Conservation (phyloP, 2,888 invertebrate genomes). For the Rhingia rostrata region DNA sequence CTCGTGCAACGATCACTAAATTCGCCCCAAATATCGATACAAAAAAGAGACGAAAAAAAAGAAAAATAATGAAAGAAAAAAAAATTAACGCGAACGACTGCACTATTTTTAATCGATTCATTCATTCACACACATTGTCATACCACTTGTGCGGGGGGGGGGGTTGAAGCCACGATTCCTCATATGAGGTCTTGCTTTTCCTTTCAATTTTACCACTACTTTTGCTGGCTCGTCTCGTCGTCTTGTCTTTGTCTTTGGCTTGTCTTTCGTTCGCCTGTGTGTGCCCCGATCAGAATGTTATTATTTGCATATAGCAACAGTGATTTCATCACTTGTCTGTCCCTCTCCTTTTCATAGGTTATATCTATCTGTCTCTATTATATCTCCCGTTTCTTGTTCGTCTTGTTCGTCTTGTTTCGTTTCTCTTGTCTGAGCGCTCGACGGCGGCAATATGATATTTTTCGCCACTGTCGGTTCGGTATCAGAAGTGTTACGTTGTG, state of each 20-base stretch:
- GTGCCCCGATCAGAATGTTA: background rate
- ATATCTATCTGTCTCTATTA: background rate
- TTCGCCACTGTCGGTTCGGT: slow-evolving; percentile 49
- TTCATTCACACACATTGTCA: slow-evolving; percentile 7
- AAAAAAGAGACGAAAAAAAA: background rate
- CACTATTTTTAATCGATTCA: slow-evolving; percentile 55
- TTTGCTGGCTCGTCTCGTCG: background rate
- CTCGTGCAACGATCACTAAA: no score
- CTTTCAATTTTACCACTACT: background rate
- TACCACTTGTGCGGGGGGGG: background rate
- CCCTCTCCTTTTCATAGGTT: background rate
- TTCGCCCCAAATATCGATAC: no score
- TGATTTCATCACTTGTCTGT: slow-evolving; percentile 21
- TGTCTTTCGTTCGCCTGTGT: background rate
- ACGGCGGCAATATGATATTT: slow-evolving; percentile 60
- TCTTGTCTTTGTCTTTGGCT: background rate
- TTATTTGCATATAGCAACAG: slow-evolving; percentile 54
- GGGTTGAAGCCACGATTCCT: background rate
- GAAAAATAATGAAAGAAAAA: no score
- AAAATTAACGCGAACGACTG: background rate
- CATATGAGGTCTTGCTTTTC: background rate
- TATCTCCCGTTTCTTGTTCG: background rate
- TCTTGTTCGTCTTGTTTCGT: slow-evolving; percentile 7
- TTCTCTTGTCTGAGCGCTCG: background rate
- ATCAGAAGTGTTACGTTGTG: slow-evolving; percentile 55